Evolutionary conservation across 1,140 invertebrate genomes (phyloP), one percentile per base, ranked within the genome.

Genomic region (Caenorhabditis elegans): DNA sequence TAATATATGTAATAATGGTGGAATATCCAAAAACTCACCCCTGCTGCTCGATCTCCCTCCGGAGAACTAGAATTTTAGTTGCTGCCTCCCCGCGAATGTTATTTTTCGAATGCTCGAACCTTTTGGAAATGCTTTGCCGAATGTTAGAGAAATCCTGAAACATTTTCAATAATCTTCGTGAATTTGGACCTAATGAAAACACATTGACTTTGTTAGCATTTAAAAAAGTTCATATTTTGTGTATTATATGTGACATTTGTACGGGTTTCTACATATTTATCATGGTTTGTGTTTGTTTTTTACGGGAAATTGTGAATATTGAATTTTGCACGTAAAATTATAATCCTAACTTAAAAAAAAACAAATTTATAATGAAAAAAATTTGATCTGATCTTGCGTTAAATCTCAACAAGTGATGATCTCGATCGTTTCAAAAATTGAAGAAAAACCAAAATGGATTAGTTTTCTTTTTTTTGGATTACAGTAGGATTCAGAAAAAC

Each of bases 31-130:
- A 26, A 24, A 26, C n/a, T 53, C n/a, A 70, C 60, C 60, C 60
- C 22, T 70, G 60, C n/a, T 70, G 60, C 60, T 70, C 60, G n/a
- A 70, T 70, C 2, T 70, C 60, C 13, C 60, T 70, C 13, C 60
- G 60, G n/a, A 70, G 60, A 0, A 70, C 34, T n/a, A 70, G n/a
- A 24, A 70, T 39, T 43, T 70, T 70, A 0, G 60, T 70, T 10
- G 60, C 60, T 22, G 60, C 60, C 17, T 70, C 60, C 43, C 34
- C 60, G 22, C 60, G 60, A 10, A 70, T 31, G n/a, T 43, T 70
- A 4, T 2, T 22, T 43, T 70, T 70, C 1, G 60, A 24, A 10
- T 70, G 60, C 0, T 70, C 60, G 10, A 70, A 70, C 10, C 28
- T 31, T 2, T 43, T 39, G 2, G 5, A 19, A 34, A 70, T 70